Conservation (phyloP, 2,797 vertebrate genomes). For the Onychomys leucogaster region DNA sequence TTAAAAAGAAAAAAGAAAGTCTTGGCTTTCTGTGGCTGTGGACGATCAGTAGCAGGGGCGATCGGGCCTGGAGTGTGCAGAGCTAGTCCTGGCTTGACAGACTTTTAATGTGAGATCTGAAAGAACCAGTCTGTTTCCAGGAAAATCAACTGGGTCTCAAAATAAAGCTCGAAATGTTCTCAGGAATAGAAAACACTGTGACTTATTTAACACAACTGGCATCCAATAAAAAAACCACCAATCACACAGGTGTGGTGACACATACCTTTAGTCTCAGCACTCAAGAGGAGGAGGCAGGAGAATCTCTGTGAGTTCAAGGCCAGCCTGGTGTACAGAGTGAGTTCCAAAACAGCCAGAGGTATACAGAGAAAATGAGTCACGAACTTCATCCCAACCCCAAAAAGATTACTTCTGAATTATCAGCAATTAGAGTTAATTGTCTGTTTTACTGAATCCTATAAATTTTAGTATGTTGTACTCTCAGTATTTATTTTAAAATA, state of each 20-base stretch:
- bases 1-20: not conserved
- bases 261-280: not conserved
- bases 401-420: not conserved
- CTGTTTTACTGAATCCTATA: not conserved
- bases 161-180: not conserved
- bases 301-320: not conserved
- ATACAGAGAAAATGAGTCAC: not conserved
- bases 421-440: not conserved
- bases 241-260: not conserved
- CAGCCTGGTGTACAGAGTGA: not conserved
- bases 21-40: not conserved
- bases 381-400: not conserved
- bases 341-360: not conserved
- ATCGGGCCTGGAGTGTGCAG: not conserved
- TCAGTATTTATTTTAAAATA: not conserved
- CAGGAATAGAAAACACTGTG: not conserved
- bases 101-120: not conserved
- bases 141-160: not conserved
- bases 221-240: not conserved
- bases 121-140: not conserved
- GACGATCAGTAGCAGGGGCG: not conserved
- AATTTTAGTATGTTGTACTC: not conserved
- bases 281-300: not conserved
- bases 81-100: not conserved
- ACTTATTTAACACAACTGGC: no score